Evolutionary conservation across 2,888 invertebrate genomes (phyloP).

Genomic region (Drosophila mayaguana): DNA sequence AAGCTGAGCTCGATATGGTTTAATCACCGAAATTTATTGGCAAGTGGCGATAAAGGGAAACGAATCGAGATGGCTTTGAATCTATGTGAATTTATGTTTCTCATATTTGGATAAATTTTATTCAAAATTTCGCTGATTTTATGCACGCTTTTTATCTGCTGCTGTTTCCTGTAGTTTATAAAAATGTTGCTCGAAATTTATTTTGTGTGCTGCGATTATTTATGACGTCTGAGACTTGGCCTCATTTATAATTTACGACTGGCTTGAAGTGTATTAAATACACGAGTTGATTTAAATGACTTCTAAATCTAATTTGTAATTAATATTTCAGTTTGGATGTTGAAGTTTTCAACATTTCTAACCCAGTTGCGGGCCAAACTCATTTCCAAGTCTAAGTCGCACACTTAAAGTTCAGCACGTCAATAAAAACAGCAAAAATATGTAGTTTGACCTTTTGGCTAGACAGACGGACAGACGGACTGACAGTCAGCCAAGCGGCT

Average conservation of each 20-base stretch:
- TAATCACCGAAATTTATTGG: background rate
- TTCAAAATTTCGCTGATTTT: slow-evolving; percentile 10
- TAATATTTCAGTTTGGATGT: background rate
- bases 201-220: slow-evolving; percentile 5
- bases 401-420: slow-evolving; percentile 71
- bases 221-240: slow-evolving; percentile 1
- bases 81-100: slow-evolving; percentile 19
- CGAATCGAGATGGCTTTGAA: slow-evolving; percentile 6
- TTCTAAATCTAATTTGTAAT: slow-evolving; percentile 14
- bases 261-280: slow-evolving; percentile 4
- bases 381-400: slow-evolving; percentile 49
- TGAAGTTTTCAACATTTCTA: slow-evolving; percentile 11
- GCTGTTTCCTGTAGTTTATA: slow-evolving; percentile 11
- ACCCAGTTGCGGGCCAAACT: slow-evolving; percentile 49
- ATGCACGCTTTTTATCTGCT: slow-evolving; percentile 22
- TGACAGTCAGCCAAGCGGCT: slow-evolving; percentile 36
- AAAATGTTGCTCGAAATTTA: slow-evolving; percentile 3
- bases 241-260: slow-evolving; percentile 21
- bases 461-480: slow-evolving; percentile 63
- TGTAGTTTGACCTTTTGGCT: slow-evolving; percentile 74
- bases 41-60: slow-evolving; percentile 14
- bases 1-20: slow-evolving; percentile 12
- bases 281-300: slow-evolving; percentile 4
- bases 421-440: slow-evolving; percentile 69
- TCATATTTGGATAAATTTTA: slow-evolving; percentile 16